Conservation (phyloP, 2,113 vertebrate genomes). For the Myotis lucifugus region DNA sequence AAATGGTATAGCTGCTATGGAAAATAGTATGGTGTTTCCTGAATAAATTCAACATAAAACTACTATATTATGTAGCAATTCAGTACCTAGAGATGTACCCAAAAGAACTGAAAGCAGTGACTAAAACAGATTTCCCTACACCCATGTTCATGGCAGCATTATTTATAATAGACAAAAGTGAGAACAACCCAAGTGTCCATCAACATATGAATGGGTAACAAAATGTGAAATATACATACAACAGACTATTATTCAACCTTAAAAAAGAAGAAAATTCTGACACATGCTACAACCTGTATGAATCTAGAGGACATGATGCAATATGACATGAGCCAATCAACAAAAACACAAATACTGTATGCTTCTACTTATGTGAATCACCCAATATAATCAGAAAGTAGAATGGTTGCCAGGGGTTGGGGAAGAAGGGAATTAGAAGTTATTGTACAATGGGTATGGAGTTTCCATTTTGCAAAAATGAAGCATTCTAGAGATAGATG, state of each 20-base stretch:
- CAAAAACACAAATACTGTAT: not conserved
- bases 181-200: not conserved
- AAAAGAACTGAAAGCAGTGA: not conserved
- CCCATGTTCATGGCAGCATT: not conserved
- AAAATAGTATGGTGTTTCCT: not conserved
- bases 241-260: not conserved
- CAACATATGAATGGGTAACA: not conserved
- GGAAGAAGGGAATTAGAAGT: not conserved
- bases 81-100: not conserved
- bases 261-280: not conserved
- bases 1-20: not conserved
- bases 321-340: not conserved
- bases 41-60: not conserved
- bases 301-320: not conserved
- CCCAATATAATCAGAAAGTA: not conserved
- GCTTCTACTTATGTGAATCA: not conserved
- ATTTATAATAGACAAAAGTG: not conserved
- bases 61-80: not conserved
- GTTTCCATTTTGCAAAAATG: not conserved
- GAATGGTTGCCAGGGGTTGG: not conserved
- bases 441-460: not conserved
- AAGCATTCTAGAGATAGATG: not conserved
- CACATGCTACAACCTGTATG: not conserved
- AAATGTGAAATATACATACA: not conserved
- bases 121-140: not conserved